Base-by-base conservation (phyloP, 2,797 vertebrate genomes). In the Aphelocoma californica region DNA sequence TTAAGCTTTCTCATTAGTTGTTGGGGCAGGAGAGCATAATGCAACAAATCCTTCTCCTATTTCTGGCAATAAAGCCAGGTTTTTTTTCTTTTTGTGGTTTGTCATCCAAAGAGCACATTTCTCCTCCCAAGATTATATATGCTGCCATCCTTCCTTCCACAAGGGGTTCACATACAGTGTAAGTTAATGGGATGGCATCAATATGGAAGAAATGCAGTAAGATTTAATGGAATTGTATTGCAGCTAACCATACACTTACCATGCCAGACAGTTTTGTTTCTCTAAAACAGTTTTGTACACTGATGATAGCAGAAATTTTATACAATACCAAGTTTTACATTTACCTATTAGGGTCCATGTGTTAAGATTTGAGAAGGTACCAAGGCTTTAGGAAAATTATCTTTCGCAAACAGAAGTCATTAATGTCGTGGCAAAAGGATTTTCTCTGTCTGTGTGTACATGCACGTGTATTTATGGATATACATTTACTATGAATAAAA, bases 401-500 rank as follows among this genome's bases (percentile, higher is more conserved):
- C 86, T 95, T 93, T 90, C 7, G 8, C 51, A 90, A 97, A 75
- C 86, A 95, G 79, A 94, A 95, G 82, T 92, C 96, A 90, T 94
- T 96, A 93, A 79, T 86, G 92, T 85, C 86, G 69, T 53, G 16
- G 87, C 84, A 85, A 96, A 97, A 95, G 19, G 45, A 95, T 88
- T 95, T 92, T 86, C 85, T 90, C 78, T 81, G 51, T 87, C 81
- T 70, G 7, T 79, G 36, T 69, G 64, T 70, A 51, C 50, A 48
- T 45, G 66, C 29, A 21, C 9, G 6, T 86, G 34, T 91, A 91
- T 97, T 96, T 97, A 95, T 95, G 81, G 90, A 38, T 94, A 92
- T 77, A 65, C 8, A 73, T 90, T 97, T 94, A 75, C 61, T 85
- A 88, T 96, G 83, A 96, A 97, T 95, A 95, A 97, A 96, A 96